Conservation (phyloP, 2,888 invertebrate species). For the Troglohyphantes excavatus region DNA sequence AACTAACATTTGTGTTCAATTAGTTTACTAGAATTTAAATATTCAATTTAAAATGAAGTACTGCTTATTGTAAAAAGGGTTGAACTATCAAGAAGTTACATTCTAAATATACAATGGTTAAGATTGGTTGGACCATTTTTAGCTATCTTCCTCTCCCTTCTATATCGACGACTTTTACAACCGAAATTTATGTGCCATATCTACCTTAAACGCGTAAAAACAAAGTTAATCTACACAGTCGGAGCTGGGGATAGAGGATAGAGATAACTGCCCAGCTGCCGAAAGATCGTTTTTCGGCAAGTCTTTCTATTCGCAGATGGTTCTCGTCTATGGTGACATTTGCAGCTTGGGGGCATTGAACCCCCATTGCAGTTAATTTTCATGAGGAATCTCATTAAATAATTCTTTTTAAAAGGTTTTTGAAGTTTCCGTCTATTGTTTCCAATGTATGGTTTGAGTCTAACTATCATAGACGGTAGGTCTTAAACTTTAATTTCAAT, state of each 20-base stretch:
- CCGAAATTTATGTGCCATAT: not conserved
- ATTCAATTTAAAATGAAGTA: too few species aligned
- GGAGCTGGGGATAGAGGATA: not conserved
- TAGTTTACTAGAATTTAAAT: too few species aligned
- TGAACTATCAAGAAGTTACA: too few species aligned
- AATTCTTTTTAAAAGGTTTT: not conserved
- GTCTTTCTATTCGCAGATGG: conserved; percentile 43
- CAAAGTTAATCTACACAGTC: not conserved
- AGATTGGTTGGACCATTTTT: too few species aligned
- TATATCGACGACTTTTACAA: not conserved
- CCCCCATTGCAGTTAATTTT: not conserved
- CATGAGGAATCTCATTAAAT: not conserved
- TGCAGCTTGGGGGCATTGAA: conserved; percentile 23
- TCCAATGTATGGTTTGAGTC: too few species aligned
- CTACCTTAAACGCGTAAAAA: not conserved
- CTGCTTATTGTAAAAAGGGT: too few species aligned
- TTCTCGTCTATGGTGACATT: conserved; percentile 40
- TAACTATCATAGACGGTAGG: too few species aligned
- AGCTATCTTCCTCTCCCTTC: not conserved
- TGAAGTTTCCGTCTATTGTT: too few species aligned
- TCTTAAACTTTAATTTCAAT: too few species aligned
- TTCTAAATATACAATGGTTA: too few species aligned
- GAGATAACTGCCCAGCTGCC: conserved; percentile 56
- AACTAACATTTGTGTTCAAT: too few species aligned
- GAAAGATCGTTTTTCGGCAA: conserved; percentile 49